Conservation (phyloP, 2,113 vertebrate species). For the Elaphurus davidianus region DNA sequence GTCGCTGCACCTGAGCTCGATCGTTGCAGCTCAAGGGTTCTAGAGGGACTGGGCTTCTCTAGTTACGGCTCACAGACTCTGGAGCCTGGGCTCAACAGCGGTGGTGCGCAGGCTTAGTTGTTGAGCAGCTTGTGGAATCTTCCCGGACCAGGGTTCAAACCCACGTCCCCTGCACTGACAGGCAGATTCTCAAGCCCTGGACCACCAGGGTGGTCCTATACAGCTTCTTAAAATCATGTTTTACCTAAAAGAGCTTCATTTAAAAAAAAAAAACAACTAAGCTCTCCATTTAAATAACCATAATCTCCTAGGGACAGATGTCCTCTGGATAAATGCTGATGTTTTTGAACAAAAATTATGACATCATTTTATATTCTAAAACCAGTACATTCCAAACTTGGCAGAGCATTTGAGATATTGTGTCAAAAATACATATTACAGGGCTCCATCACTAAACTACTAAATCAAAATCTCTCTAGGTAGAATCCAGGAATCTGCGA, state of each 20-base stretch:
- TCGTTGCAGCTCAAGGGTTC: background rate
- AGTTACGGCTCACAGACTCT: background rate
- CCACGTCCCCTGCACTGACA: background rate
- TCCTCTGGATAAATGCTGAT: background rate
- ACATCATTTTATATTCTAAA: background rate
- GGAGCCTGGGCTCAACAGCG: background rate
- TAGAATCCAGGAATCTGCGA: background rate
- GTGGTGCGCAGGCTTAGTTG: rapidly evolving
- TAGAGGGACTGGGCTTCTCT: background rate
- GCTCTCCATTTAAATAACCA: background rate
- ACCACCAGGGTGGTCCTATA: background rate
- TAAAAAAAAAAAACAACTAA: background rate
- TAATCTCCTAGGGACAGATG: background rate
- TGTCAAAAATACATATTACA: background rate
- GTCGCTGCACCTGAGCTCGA: background rate
- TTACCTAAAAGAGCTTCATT: background rate
- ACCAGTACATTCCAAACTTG: background rate
- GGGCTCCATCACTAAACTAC: background rate
- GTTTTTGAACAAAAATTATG: background rate
- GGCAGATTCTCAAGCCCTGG: background rate
- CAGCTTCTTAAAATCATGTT: background rate
- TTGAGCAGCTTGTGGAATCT: background rate
- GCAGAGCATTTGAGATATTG: background rate
- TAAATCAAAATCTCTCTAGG: background rate
- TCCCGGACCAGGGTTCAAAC: background rate